These are phyloP conservation scores for Cranoglanis bouderius DNA, from an alignment of 2,113 vertebrate species.

Conservation along the genomic window DNA sequence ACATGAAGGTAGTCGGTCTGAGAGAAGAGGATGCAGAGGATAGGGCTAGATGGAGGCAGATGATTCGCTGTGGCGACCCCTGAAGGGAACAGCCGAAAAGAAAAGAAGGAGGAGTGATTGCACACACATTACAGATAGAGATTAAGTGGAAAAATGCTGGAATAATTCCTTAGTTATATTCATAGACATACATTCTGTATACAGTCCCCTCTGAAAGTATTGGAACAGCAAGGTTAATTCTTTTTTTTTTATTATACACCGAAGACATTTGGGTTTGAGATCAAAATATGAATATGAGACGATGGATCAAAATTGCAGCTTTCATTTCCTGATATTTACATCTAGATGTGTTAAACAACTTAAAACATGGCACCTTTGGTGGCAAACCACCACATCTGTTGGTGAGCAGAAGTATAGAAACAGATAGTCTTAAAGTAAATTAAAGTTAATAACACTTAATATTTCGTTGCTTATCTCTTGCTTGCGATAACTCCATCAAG, in stretches of 20 bases:
- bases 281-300: not conserved
- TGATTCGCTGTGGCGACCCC: too few species aligned
- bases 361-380: not conserved
- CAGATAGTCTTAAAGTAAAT: not conserved
- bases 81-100: too few species aligned
- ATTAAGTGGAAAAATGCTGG: too few species aligned
- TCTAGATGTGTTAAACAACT: not conserved
- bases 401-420: not conserved
- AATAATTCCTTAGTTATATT: too few species aligned
- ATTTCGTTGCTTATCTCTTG: not conserved
- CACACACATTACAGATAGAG: too few species aligned
- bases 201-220: not conserved
- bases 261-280: not conserved
- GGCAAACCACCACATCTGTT: not conserved
- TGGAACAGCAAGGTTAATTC: not conserved
- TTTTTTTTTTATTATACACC: not conserved
- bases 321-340: not conserved
- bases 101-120: too few species aligned
- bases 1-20: too few species aligned
- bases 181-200: too few species aligned
- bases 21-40: too few species aligned
- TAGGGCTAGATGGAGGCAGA: too few species aligned
- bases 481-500: not conserved
- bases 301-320: not conserved
- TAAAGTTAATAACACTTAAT: not conserved